Evolutionary conservation across 64 coral and sea anemone genomes (phyloP), one percentile per base, ranked within the genome.

Genomic region (Orbicella faveolata): DNA sequence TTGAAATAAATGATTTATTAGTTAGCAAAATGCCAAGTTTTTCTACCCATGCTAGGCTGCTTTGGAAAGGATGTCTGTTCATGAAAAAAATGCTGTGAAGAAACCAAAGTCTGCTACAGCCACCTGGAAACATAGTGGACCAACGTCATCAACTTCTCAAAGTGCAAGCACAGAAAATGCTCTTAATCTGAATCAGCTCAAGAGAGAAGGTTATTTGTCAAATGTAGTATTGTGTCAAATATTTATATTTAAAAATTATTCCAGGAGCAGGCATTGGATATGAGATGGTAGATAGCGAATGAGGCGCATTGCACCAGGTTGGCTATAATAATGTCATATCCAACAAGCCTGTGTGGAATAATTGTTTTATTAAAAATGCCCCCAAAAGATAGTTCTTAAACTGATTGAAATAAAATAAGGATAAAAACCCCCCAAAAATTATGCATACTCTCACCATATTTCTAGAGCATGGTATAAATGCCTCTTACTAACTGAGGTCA

Each of bases 71-170:
- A 80, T 95, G 35, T 30, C 73, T 1, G 78, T 44, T 52, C 84
- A 91, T 79, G 89, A 95, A 78, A 80, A 95, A 75, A 72, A 77
- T 74, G 51, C 83, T 41, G 61, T 63, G 18, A 91, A 80, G 66
- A 65, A 78, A 11, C 93, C 93, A 26, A 84, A 95, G 41, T 91
- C 89, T 62, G 89, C 84, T 14, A 95, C 88, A 76, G 83, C 93
- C 1, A 83, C 93, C n/a, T 95, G 93, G 93, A 95, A 95, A 87
- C 61, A 87, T 62, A 85, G 82, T 72, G 82, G 37, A 5, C 11
- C 20, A 36, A 23, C 57, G 25, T 15, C 1, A 23, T 44, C 89
- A 70, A 35, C 51, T 26, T 65, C 85, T 52, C 36, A 81, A 0
- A 66, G 54, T 18, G 30, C 34, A 66, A 70, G 36, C 62, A n/a